Evolutionary conservation across 2,888 invertebrate species (phyloP).

Genomic region (Agrochola litura): DNA sequence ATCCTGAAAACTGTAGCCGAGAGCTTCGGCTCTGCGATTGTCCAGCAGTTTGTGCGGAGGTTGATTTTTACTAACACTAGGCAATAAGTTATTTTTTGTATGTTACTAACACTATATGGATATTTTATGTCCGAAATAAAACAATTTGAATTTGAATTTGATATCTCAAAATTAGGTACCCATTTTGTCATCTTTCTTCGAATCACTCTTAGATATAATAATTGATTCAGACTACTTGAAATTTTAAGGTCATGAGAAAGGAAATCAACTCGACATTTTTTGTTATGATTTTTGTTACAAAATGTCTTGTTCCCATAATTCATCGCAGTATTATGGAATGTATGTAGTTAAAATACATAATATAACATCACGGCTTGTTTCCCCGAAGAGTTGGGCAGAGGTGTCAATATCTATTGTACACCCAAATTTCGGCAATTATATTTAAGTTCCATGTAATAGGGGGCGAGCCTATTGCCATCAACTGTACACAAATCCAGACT

Average conservation of each 20-base stretch:
- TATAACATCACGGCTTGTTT: not conserved
- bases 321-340: no score
- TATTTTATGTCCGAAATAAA: no score
- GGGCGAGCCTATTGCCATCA: not conserved
- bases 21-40: no score
- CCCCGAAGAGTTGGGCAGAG: not conserved
- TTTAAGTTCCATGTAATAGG: not conserved
- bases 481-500: not conserved
- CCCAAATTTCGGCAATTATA: not conserved
- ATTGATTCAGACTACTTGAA: not conserved
- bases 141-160: no score
- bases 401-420: not conserved
- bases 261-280: not conserved
- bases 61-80: no score
- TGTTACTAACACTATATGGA: no score
- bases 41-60: no score
- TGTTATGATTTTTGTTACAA: not conserved
- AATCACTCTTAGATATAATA: not conserved
- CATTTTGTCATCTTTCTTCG: not conserved
- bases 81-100: no score
- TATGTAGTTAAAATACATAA: no score
- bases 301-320: constrained; percentile 2
- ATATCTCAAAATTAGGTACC: not conserved
- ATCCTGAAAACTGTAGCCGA: no score
- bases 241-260: constrained; percentile 13